phyloP scores from a whole-genome alignment of 2,888 invertebrate genomes.

The Scrobipalpa costella region DNA sequence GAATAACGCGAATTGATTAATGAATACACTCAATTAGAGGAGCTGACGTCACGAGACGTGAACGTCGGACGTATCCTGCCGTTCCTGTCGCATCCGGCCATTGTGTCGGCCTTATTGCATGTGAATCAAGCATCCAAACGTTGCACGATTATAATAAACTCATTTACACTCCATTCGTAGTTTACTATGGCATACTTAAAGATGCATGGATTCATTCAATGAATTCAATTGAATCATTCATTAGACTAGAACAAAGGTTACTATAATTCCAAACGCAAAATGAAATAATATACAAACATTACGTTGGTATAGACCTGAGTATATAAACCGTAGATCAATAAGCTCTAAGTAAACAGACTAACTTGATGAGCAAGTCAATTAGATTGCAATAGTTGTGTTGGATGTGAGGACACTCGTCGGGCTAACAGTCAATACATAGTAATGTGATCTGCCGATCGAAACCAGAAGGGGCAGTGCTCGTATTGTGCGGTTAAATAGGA shows the following conservation, averaged over 20 bases:
- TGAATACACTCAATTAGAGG: slow-evolving; percentile 54
- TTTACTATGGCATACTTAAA: background rate
- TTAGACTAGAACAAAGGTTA: slow-evolving; percentile 23
- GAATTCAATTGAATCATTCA: background rate
- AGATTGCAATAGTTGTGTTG: slow-evolving; percentile 60
- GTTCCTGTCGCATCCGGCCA: slow-evolving; percentile 60
- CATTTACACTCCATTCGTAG: slow-evolving; percentile 19
- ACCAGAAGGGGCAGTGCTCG: slow-evolving; percentile 65
- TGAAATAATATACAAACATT: background rate
- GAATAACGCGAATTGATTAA: slow-evolving; percentile 43
- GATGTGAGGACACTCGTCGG: slow-evolving; percentile 57
- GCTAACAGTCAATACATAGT: slow-evolving; percentile 73
- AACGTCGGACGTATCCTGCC: slow-evolving; percentile 62
- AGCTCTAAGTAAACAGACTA: slow-evolving; percentile 46
- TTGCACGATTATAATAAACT: slow-evolving; percentile 21
- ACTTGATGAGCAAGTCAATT: slow-evolving; percentile 59
- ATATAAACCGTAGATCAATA: slow-evolving; percentile 26
- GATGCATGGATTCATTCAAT: background rate
- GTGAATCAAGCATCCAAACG: slow-evolving; percentile 24
- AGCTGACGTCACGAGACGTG: slow-evolving; percentile 59
- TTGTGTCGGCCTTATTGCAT: slow-evolving; percentile 48
- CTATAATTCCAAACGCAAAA: background rate
- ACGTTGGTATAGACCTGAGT: background rate
- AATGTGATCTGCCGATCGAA: slow-evolving; percentile 66
- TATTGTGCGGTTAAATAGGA: slow-evolving; percentile 56